Conservation (phyloP, 2,113 vertebrate species). For the Ptilorrhoa leucosticta region DNA sequence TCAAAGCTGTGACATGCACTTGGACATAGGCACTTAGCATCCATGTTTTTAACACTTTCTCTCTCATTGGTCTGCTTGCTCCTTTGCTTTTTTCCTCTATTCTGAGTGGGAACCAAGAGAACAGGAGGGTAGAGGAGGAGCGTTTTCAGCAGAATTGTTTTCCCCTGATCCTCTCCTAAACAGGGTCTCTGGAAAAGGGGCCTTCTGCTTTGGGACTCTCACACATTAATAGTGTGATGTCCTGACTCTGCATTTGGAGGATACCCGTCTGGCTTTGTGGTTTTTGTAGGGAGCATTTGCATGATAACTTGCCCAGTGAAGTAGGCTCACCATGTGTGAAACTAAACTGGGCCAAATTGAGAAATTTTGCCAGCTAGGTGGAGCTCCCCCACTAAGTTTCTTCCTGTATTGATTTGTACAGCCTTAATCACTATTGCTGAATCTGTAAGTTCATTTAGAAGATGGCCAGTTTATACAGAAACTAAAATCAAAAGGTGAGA, state of each 20-base stretch:
- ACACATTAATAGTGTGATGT: neutral
- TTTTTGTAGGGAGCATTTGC: neutral
- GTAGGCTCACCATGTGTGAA: neutral
- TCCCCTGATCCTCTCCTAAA: neutral
- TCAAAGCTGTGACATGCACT: neutral
- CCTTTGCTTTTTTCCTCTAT: neutral
- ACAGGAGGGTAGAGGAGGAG: neutral
- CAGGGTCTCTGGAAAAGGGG: neutral
- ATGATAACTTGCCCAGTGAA: neutral
- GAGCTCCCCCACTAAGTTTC: conserved; percentile 52
- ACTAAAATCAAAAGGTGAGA: neutral
- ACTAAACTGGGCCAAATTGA: conserved; percentile 51
- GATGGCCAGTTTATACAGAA: neutral
- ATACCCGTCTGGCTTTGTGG: neutral
- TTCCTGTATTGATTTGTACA: neutral
- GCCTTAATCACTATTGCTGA: neutral
- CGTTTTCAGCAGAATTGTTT: neutral
- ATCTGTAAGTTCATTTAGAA: neutral
- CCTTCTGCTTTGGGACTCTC: neutral
- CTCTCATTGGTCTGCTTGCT: neutral
- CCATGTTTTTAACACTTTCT: neutral
- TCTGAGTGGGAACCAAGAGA: neutral
- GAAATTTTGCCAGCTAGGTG: conserved; percentile 53
- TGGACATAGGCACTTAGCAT: neutral
- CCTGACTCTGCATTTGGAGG: neutral